Percentiles rank a stretch among this genome's conserved stretches.
phyloP scores from a whole-genome alignment of 2,797 vertebrate genomes.

The Rhynchonycteris naso region DNA sequence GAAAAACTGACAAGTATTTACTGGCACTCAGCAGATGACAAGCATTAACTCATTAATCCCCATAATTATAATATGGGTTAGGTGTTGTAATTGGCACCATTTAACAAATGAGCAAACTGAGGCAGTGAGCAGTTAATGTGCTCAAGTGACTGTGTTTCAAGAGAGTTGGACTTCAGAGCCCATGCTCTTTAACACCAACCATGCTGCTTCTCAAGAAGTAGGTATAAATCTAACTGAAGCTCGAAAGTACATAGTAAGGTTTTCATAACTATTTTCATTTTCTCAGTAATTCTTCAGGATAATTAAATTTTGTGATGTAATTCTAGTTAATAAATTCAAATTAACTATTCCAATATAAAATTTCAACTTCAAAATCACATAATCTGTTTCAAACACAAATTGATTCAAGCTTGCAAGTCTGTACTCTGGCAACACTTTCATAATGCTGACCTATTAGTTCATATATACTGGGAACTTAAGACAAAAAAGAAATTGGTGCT shows the following conservation, averaged over 20 bases:
- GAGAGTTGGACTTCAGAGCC: not conserved
- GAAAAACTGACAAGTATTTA: not conserved
- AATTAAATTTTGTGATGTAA: slow-evolving; percentile 36
- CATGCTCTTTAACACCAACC: not conserved
- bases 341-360: slow-evolving; percentile 31
- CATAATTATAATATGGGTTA: not conserved
- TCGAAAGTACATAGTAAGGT: not conserved
- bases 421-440: not conserved
- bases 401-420: slow-evolving; percentile 3
- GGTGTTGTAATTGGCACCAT: not conserved
- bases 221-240: not conserved
- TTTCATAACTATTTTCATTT: slow-evolving; percentile 23
- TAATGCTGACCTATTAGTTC: not conserved
- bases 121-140: not conserved
- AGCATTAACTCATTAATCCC: not conserved
- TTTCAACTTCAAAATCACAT: slow-evolving; percentile 31
- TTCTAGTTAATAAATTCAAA: slow-evolving; percentile 42
- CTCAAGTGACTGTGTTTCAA: not conserved
- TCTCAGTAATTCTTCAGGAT: slow-evolving; percentile 1
- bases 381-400: slow-evolving; percentile 48
- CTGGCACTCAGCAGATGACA: not conserved
- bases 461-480: not conserved
- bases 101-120: slow-evolving; percentile 1
- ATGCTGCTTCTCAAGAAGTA: not conserved
- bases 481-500: not conserved